Evolutionary conservation across 2,888 invertebrate species (phyloP), one percentile per base, ranked within the genome.

Genomic region (Dorcus parallelipipedus): DNA sequence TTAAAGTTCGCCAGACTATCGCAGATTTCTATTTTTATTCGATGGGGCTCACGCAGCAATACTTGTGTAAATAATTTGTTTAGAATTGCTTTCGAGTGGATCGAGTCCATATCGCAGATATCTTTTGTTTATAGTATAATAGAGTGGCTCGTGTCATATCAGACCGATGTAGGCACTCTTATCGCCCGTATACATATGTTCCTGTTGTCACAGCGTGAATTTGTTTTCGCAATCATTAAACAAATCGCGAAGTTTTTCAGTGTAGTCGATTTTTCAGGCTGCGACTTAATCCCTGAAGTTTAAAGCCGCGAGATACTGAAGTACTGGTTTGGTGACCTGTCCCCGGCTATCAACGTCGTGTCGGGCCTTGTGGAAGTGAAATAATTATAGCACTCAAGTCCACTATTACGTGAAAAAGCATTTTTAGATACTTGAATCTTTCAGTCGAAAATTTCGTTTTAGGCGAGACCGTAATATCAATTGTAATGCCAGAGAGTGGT

Each of bases 41-140:
- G 26, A 33, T 33, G 26, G 26, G 26, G 26, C 26, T 45, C 9
- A 45, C 14, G 42, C 10, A 45, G 45, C 14, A 9, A 10, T 17
- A 45, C 17, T 23, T 10, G 14, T 45, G 45, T 9, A 45, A 45
- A 45, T 45, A 45, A 10, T 10, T 17, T 23, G 45, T 20, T 9
- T 45, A 52, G 51, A 56, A 56, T 56, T 52, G 56, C 52, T 47
- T 52, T 58, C 52, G 52, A 59, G 55, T 59, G 55, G 55, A 42
- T 48, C 56, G 52, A 55, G 60, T 57, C 63, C 63, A 63, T 64
- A 61, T 64, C 63, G 61, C 48, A 52, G 62, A 61, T 64, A 64
- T 56, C 52, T 59, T 54, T 61, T 63, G 59, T 63, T 65, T 65
- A 63, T 65, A 56, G 60, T 63, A 60, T 62, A 52, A 57, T 65